These are phyloP conservation scores for Rachycentron canadum DNA, from an alignment of 2,797 vertebrate genomes.

Conservation along the genomic window DNA sequence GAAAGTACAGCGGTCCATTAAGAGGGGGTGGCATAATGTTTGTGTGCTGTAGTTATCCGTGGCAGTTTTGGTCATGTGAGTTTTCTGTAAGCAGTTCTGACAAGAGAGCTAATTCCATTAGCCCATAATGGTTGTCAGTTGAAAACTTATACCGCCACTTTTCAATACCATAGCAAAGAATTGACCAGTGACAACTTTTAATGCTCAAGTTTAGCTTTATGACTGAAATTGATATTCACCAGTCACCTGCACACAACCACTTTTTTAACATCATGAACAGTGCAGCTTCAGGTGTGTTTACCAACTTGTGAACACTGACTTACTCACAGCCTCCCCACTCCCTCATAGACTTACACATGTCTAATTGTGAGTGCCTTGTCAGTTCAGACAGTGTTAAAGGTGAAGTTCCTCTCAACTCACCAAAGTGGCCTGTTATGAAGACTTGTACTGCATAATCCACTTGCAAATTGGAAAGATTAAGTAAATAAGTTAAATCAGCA, in stretches of 20 bases:
- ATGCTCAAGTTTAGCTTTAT: not conserved
- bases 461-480: conserved; percentile 37
- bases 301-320: conserved; percentile 18
- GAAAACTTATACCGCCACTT: not conserved
- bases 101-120: conserved; percentile 5
- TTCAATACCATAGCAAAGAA: not conserved
- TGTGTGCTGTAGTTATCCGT: conserved; percentile 16
- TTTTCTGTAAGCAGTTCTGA: conserved; percentile 1
- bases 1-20: conserved; percentile 37
- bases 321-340: conserved; percentile 7
- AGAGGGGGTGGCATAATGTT: not conserved
- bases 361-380: conserved; percentile 21
- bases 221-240: conserved; percentile 9
- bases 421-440: conserved; percentile 38
- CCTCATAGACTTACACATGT: conserved; percentile 17
- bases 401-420: conserved; percentile 40
- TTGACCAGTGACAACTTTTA: not conserved
- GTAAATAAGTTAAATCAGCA: conserved; percentile 27
- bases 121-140: not conserved
- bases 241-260: not conserved
- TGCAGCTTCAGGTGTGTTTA: conserved; percentile 25
- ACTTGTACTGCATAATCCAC: conserved; percentile 50
- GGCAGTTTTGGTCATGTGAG: conserved; percentile 10
- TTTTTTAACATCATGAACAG: no score
- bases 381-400: conserved; percentile 53